Conservation (phyloP, 2,888 invertebrate species). For the Charanyca ferruginea region DNA sequence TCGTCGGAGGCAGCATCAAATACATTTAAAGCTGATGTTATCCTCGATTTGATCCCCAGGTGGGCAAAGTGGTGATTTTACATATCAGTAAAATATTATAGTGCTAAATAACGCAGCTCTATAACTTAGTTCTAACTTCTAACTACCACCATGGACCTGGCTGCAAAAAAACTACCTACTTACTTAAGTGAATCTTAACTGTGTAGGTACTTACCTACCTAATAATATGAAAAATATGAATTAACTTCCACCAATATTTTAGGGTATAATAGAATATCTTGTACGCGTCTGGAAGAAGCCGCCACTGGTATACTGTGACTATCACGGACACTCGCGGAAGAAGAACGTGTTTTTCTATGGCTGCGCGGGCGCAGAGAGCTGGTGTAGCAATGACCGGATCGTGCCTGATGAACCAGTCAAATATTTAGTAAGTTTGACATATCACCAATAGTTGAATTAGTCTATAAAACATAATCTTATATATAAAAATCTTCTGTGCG, state of each 20-base stretch:
- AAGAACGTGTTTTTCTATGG: constrained; percentile 97
- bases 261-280: constrained; percentile 92
- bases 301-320: constrained; percentile 93
- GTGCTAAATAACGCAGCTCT: neutral
- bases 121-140: neutral
- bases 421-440: constrained; percentile 88
- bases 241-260: constrained; percentile 40
- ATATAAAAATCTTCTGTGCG: too few relatives aligned
- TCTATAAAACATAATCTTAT: too few relatives aligned
- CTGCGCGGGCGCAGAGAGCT: constrained; percentile 93
- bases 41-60: constrained; percentile 4
- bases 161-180: neutral
- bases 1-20: constrained; percentile 15
- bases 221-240: neutral
- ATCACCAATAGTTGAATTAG: neutral
- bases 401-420: constrained; percentile 91
- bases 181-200: neutral
- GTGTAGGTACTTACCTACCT: neutral
- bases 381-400: constrained; percentile 92
- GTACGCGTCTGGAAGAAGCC: constrained; percentile 91
- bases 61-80: constrained; percentile 1
- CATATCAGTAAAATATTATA: too few relatives aligned
- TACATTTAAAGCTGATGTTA: constrained; percentile 2
- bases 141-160: neutral
- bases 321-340: constrained; percentile 96